These are phyloP conservation scores for Arrhopalites spinosus DNA, from an alignment of 2,888 invertebrate genomes.

Conservation along the genomic window DNA sequence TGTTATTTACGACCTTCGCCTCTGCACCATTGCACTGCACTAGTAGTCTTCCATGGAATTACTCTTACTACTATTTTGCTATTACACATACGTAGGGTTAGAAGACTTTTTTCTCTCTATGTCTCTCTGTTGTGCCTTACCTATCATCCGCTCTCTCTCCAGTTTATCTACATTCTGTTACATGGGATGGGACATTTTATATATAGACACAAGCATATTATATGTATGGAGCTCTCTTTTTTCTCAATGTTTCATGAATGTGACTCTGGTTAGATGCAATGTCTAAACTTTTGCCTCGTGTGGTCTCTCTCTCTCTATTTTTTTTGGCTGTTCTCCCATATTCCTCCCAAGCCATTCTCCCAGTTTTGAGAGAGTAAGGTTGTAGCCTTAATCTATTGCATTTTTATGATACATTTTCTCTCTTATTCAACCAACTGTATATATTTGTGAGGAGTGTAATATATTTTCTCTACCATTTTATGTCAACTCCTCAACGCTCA, in stretches of 20 bases:
- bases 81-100: not conserved
- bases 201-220: not conserved
- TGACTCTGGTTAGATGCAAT: not conserved
- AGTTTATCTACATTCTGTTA: not conserved
- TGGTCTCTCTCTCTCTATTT: too few species aligned
- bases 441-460: not conserved
- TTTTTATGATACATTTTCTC: conserved; percentile 4
- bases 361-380: too few species aligned
- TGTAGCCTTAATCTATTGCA: not conserved
- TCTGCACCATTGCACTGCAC: conserved; percentile 33
- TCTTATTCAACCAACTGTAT: not conserved
- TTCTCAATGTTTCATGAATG: conserved; percentile 4
- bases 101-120: not conserved
- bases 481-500: conserved; percentile 7
- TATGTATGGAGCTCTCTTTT: not conserved
- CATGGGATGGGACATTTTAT: not conserved
- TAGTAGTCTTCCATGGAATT: conserved; percentile 35
- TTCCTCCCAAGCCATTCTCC: not conserved
- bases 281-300: too few species aligned
- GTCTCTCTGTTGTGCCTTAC: not conserved
- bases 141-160: not conserved
- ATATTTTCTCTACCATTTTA: not conserved
- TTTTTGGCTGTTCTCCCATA: not conserved
- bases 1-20: conserved; percentile 49
- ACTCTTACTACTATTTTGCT: not conserved